phyloP scores from a whole-genome alignment of 2,113 vertebrate genomes.

The Phalacrocorax brasilianus region DNA sequence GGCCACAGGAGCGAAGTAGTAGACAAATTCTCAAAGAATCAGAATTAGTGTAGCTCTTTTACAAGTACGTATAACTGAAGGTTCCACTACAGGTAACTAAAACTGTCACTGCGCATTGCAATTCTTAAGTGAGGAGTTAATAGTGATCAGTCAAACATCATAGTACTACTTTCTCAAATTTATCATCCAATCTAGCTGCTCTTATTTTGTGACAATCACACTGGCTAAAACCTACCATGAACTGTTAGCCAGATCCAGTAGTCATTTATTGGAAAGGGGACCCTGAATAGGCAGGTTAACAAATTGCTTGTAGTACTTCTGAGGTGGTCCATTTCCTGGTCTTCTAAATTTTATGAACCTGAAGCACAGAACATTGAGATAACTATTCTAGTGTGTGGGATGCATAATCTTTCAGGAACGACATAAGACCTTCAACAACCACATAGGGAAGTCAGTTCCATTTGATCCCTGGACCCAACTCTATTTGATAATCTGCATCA shows the following conservation, averaged over 20 bases:
- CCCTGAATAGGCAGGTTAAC: neutral
- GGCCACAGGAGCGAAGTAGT: neutral
- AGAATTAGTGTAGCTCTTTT: neutral
- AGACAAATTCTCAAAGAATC: neutral
- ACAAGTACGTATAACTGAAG: neutral
- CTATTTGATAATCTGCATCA: neutral
- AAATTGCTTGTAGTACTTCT: neutral
- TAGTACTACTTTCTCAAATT: neutral
- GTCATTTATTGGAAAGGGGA: neutral
- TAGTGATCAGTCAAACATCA: neutral
- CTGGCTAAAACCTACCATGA: neutral
- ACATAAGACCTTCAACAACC: neutral
- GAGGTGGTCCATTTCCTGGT: neutral
- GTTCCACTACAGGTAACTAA: neutral
- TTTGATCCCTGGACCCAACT: neutral
- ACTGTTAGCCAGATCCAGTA: neutral
- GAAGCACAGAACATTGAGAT: neutral
- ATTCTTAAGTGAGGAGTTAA: neutral
- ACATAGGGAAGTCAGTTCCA: neutral
- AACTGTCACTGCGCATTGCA: neutral
- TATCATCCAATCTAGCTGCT: neutral
- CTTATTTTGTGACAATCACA: neutral
- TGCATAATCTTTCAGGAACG: neutral
- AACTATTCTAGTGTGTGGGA: neutral
- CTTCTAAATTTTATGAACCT: neutral